Conservation (phyloP, 2,113 vertebrate species). For the Lepidothrix coronata region DNA sequence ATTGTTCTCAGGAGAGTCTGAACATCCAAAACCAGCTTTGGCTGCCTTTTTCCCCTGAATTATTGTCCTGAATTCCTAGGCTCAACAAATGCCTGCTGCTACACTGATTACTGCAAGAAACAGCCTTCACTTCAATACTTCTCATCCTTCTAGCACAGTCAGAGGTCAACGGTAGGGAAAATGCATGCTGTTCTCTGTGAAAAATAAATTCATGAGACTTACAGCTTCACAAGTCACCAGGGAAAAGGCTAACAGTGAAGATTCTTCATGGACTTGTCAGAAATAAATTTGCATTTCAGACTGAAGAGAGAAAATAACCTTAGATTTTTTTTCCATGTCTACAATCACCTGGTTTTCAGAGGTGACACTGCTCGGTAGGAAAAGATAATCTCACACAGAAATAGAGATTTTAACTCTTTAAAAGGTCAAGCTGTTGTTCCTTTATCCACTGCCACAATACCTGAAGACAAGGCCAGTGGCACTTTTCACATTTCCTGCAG, state of each 20-base stretch:
- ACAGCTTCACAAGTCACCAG: slow-evolving; percentile 58
- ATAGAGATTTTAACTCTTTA: background rate
- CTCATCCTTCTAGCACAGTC: slow-evolving; percentile 44
- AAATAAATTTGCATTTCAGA: slow-evolving; percentile 59
- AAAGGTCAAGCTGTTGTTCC: background rate
- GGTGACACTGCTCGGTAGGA: background rate
- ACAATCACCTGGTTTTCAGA: background rate
- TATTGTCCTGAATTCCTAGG: slow-evolving; percentile 24
- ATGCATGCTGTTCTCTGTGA: slow-evolving; percentile 54
- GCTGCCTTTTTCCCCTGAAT: slow-evolving; percentile 45
- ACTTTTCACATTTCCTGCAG: background rate
- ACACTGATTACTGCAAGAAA: slow-evolving; percentile 39
- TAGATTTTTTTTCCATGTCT: background rate
- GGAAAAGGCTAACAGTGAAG: slow-evolving; percentile 60
- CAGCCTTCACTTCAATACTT: slow-evolving; percentile 39
- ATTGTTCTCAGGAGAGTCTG: slow-evolving; percentile 24
- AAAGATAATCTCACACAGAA: background rate
- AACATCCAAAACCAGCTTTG: slow-evolving; percentile 18
- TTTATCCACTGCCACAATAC: background rate
- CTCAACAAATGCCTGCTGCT: slow-evolving; percentile 50
- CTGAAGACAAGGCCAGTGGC: background rate
- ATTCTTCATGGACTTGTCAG: slow-evolving; percentile 15
- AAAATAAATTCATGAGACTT: slow-evolving; percentile 56
- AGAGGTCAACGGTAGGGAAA: slow-evolving; percentile 55
- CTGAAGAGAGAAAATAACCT: background rate